phyloP scores from a whole-genome alignment of 1,140 invertebrate species.

The Polyergus mexicanus region DNA sequence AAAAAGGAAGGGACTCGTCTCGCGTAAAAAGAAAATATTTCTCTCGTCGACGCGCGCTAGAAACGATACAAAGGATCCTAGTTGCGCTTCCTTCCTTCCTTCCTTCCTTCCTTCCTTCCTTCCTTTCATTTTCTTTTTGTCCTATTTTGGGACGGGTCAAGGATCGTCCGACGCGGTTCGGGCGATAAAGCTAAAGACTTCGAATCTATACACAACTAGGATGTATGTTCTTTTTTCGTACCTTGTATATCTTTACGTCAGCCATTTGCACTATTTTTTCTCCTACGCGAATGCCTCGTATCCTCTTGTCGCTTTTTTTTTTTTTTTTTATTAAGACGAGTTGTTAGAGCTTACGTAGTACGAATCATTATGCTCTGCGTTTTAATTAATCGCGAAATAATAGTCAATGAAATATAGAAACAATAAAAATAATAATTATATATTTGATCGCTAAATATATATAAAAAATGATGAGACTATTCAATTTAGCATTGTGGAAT shows the following conservation, averaged over 20 bases:
- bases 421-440: neutral
- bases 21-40: conserved; percentile 47
- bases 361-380: neutral
- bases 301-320: neutral
- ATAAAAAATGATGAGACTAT: neutral
- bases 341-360: neutral
- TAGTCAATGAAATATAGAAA: neutral
- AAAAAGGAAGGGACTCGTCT: conserved; percentile 6
- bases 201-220: conserved; percentile 60
- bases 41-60: conserved; percentile 9
- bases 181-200: conserved; percentile 65
- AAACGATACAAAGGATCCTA: conserved; percentile 50
- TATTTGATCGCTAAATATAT: neutral
- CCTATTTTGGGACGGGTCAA: conserved; percentile 21
- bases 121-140: conserved; percentile 23
- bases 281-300: neutral
- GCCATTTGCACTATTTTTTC: conserved; percentile 55
- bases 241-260: conserved; percentile 34
- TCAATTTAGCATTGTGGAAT: neutral
- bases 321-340: neutral
- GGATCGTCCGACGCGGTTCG: neutral
- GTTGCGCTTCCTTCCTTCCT: conserved; percentile 21
- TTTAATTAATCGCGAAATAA: neutral
- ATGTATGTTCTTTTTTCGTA: neutral
- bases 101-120: conserved; percentile 28